Percentiles rank a stretch among this genome's conserved stretches.
Conservation (phyloP, 2,888 invertebrate genomes). For the Pristionchus exspectatus region DNA sequence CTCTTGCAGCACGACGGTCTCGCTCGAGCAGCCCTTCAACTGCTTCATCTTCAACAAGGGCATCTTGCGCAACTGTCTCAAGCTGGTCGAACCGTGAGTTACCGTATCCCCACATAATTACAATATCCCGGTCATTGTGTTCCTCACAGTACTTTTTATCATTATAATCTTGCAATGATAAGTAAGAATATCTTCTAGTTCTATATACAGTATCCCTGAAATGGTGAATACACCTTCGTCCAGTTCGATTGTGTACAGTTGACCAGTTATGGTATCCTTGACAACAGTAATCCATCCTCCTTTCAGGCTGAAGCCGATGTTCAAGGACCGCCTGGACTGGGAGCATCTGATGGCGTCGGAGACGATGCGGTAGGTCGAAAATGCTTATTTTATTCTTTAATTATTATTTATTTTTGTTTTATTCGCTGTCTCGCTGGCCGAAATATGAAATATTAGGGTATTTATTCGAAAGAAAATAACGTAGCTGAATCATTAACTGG, state of each 20-base stretch:
- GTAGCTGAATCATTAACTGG: neutral
- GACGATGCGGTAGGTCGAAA: conserved; percentile 47
- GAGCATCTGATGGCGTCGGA: conserved; percentile 41
- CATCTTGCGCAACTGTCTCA: conserved; percentile 83
- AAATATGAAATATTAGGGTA: no score
- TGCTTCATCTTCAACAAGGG: conserved; percentile 86
- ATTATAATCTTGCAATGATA: no score
- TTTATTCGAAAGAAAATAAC: neutral
- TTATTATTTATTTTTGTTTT: no score
- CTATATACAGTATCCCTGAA: no score
- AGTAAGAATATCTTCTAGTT: no score
- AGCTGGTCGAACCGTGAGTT: conserved; percentile 77
- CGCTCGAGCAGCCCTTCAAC: conserved; percentile 87
- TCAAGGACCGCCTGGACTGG: conserved; percentile 62
- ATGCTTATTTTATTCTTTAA: neutral
- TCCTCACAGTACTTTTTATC: no score
- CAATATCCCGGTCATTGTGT: no score
- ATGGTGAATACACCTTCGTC: no score
- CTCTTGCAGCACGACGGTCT: conserved; percentile 57
- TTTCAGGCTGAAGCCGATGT: conserved; percentile 77
- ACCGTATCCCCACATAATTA: neutral
- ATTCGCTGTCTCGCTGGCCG: no score
- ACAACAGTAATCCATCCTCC: neutral
- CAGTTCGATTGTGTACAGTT: no score
- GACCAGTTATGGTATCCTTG: no score